Evolutionary conservation across 2,113 vertebrate genomes (phyloP).

Genomic region (Peromyscus californicus): DNA sequence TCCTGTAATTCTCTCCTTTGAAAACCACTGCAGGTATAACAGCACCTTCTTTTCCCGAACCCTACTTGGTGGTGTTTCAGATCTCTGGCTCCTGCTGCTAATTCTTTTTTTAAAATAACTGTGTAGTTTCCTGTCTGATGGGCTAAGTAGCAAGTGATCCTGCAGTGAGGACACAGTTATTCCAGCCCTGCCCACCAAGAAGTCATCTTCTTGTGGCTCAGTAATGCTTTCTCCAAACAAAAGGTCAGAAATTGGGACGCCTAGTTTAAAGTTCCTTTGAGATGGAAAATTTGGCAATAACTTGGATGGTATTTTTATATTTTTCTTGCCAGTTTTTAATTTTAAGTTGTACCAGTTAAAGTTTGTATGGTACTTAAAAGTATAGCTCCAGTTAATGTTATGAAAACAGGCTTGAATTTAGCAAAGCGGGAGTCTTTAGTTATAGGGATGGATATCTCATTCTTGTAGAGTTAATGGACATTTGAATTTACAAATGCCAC

Average conservation of each 20-base stretch:
- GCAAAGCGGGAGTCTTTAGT: constrained; percentile 39
- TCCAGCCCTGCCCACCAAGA: neutral
- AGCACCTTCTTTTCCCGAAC: neutral
- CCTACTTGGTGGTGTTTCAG: neutral
- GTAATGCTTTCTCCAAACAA: constrained; percentile 8
- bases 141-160: neutral
- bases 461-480: constrained; percentile 62
- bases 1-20: constrained; percentile 98
- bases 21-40: constrained; percentile 98
- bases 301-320: constrained; percentile 59
- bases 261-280: constrained; percentile 53
- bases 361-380: constrained; percentile 66
- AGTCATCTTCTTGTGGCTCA: constrained; percentile 19
- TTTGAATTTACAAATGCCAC: constrained; percentile 76
- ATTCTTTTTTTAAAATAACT: neutral
- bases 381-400: constrained; percentile 34
- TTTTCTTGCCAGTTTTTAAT: constrained; percentile 57
- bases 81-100: neutral
- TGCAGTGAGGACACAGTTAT: neutral
- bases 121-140: neutral
- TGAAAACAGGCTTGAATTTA: constrained; percentile 43
- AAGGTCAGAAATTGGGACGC: neutral
- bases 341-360: constrained; percentile 34
- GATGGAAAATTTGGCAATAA: constrained; percentile 44
- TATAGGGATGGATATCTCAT: constrained; percentile 56